phyloP scores from a whole-genome alignment of 2,888 invertebrate genomes.

The Drosophila hamatofila region DNA sequence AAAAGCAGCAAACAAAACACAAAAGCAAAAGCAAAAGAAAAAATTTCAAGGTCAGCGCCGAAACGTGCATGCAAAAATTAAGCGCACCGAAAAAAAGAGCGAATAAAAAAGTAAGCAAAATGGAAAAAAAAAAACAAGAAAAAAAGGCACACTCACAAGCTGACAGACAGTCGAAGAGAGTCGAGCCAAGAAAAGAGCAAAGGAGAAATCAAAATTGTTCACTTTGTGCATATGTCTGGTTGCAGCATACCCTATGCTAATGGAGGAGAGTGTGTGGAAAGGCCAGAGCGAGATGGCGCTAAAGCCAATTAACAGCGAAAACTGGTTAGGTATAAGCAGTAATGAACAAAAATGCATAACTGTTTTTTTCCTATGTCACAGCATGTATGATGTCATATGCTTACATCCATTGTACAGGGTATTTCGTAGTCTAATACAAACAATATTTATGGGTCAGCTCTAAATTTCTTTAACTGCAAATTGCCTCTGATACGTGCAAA shows the following conservation, averaged over 20 bases:
- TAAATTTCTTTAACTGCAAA: slow-evolving; percentile 14
- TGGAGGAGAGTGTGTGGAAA: no score
- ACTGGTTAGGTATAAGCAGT: not conserved
- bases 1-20: slow-evolving; percentile 57
- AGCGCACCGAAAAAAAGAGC: slow-evolving; percentile 63
- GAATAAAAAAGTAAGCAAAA: slow-evolving; percentile 63
- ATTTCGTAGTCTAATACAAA: not conserved
- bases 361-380: not conserved
- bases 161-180: slow-evolving; percentile 39
- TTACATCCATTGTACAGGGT: not conserved
- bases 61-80: slow-evolving; percentile 81
- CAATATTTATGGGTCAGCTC: not conserved
- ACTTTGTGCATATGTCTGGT: not conserved
- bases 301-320: not conserved
- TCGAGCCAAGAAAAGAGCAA: slow-evolving; percentile 35
- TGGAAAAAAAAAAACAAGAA: slow-evolving; percentile 31
- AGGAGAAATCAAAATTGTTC: slow-evolving; percentile 32
- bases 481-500: slow-evolving; percentile 3
- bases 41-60: slow-evolving; percentile 80
- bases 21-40: slow-evolving; percentile 72
- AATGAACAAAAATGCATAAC: not conserved
- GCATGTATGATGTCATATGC: rapidly evolving
- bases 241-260: not conserved
- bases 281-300: not conserved
- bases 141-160: not conserved